These are phyloP conservation scores for Emydoidea blandingii DNA, from an alignment of 2,797 vertebrate genomes.

Conservation along the genomic window DNA sequence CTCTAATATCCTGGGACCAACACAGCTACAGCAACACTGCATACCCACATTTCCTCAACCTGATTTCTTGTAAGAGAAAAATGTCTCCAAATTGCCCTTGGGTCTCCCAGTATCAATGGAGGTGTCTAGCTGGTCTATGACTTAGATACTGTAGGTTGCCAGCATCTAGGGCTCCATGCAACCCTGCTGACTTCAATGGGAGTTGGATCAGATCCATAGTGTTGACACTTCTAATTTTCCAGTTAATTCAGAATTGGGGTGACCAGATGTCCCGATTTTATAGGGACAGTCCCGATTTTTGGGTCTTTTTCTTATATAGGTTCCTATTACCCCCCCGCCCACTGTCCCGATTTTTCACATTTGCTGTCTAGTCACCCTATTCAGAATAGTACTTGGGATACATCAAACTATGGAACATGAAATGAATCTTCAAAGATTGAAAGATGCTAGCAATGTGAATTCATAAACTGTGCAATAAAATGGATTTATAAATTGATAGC, in stretches of 20 bases:
- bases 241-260: neutral
- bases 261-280: too few relatives aligned
- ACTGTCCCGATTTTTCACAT: too few relatives aligned
- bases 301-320: too few relatives aligned
- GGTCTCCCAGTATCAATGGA: neutral
- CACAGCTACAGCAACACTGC: neutral
- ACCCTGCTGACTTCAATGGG: neutral
- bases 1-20: neutral
- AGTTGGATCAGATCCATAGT: neutral
- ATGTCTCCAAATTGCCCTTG: neutral
- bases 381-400: neutral
- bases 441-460: neutral
- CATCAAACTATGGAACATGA: neutral
- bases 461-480: neutral
- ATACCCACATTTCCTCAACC: too few relatives aligned
- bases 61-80: neutral
- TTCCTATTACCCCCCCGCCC: too few relatives aligned
- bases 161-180: neutral
- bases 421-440: neutral
- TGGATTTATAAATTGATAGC: neutral
- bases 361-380: too few relatives aligned
- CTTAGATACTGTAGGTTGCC: too few relatives aligned
- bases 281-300: too few relatives aligned
- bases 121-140: neutral
- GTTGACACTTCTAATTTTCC: neutral